phyloP scores from a whole-genome alignment of 2,888 invertebrate species.

The Drosophila meridionalis region DNA sequence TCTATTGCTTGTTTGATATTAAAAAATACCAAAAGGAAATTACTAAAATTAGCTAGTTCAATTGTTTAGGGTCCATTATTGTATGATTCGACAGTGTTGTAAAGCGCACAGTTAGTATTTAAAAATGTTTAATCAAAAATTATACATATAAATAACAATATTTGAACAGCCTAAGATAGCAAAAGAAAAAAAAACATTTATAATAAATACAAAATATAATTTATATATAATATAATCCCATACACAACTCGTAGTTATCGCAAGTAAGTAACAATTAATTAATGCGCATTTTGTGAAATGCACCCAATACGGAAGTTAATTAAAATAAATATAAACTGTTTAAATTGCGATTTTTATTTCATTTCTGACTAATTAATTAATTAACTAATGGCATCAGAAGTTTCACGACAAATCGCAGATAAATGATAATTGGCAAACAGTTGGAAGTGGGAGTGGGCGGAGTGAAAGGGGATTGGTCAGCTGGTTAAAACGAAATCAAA shows the following conservation, averaged over 20 bases:
- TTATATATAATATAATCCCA: background rate
- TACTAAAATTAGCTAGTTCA: conserved; percentile 40
- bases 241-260: conserved; percentile 33
- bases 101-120: conserved; percentile 25
- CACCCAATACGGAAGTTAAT: conserved; percentile 40
- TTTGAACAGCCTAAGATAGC: conserved; percentile 5
- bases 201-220: conserved; percentile 1
- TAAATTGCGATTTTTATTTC: conserved; percentile 24
- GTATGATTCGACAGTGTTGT: conserved; percentile 19
- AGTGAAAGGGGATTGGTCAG: background rate
- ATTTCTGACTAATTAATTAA: conserved; percentile 6
- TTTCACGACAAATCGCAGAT: conserved; percentile 65
- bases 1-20: background rate
- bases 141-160: conserved; percentile 5
- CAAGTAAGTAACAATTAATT: conserved; percentile 52
- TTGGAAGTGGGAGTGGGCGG: conserved; percentile 3
- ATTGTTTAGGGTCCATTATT: conserved; percentile 39
- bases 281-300: conserved; percentile 50
- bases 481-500: background rate
- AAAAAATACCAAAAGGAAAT: background rate
- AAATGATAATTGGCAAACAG: conserved; percentile 24
- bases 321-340: conserved; percentile 49
- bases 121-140: conserved; percentile 26
- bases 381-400: conserved; percentile 49
- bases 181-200: background rate